Evolutionary conservation across 1,140 invertebrate species (phyloP).

Genomic region (Stegodyphus mimosarum): DNA sequence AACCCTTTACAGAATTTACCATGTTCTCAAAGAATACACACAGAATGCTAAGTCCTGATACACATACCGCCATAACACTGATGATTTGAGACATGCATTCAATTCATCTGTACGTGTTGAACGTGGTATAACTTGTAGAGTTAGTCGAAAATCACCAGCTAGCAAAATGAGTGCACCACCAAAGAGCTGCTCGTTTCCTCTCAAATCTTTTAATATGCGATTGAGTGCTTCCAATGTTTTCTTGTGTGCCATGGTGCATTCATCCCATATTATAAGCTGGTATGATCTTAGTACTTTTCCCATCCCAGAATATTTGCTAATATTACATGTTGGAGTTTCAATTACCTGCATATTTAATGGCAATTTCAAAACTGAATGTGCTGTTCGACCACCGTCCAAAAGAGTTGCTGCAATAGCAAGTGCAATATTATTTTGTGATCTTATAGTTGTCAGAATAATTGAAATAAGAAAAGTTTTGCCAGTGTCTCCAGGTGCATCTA

Average conservation of each 20-base stretch:
- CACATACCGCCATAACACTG: conserved; percentile 13
- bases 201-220: conserved; percentile 34
- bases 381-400: conserved; percentile 69
- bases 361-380: conserved; percentile 62
- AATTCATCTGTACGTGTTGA: conserved; percentile 28
- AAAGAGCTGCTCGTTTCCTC: conserved; percentile 35
- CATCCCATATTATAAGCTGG: conserved; percentile 30
- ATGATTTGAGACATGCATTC: conserved; percentile 27
- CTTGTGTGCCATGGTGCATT: conserved; percentile 63
- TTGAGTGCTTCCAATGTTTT: conserved; percentile 62
- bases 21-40: no score
- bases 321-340: conserved; percentile 18
- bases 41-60: no score
- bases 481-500: conserved; percentile 28
- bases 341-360: conserved; percentile 9
- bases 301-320: conserved; percentile 17
- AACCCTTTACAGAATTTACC: no score
- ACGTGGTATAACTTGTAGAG: conserved; percentile 66
- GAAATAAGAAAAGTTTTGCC: neutral
- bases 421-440: neutral
- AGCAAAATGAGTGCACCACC: conserved; percentile 65
- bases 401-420: conserved; percentile 71
- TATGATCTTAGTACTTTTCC: conserved; percentile 55
- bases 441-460: no score
- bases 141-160: conserved; percentile 69